Evolutionary conservation across 1,140 invertebrate species (phyloP).

Genomic region (Bombus difficillimus): DNA sequence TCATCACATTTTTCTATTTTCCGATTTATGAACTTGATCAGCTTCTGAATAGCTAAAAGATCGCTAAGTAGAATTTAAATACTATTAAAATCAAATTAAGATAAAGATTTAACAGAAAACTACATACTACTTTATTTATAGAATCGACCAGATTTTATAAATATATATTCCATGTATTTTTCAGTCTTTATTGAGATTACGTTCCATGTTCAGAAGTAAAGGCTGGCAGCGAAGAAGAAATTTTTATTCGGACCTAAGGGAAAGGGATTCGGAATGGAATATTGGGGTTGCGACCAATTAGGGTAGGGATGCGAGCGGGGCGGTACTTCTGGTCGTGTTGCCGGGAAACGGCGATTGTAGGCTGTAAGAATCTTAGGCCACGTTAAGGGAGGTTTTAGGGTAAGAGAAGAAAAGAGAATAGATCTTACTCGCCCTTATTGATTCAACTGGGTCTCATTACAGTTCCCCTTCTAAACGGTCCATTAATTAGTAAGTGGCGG

Average conservation of each 20-base stretch:
- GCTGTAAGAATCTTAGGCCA: constrained; percentile 63
- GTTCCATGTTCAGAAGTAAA: not conserved
- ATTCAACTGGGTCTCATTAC: constrained; percentile 69
- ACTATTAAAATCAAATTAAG: too few relatives aligned
- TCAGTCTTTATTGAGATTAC: not conserved
- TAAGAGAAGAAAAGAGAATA: constrained; percentile 44
- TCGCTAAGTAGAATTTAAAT: too few relatives aligned
- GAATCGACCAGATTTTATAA: not conserved
- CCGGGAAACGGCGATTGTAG: constrained; percentile 73
- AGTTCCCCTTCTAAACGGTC: constrained; percentile 60
- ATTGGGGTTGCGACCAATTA: constrained; percentile 73
- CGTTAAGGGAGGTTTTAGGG: constrained; percentile 64
- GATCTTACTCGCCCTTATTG: constrained; percentile 69
- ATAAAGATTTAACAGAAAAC: too few relatives aligned
- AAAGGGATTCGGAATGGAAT: constrained; percentile 54
- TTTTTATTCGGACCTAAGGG: constrained; percentile 25
- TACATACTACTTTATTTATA: not conserved
- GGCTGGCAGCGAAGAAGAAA: not conserved
- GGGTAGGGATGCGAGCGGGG: constrained; percentile 65
- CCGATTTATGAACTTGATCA: too few relatives aligned
- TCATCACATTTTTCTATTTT: too few relatives aligned
- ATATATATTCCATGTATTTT: not conserved
- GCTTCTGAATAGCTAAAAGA: too few relatives aligned
- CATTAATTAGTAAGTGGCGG: constrained; percentile 64
- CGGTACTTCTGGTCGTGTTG: constrained; percentile 71